Conservation (phyloP, 1,140 invertebrate genomes). For the Steinernema khuongi region DNA sequence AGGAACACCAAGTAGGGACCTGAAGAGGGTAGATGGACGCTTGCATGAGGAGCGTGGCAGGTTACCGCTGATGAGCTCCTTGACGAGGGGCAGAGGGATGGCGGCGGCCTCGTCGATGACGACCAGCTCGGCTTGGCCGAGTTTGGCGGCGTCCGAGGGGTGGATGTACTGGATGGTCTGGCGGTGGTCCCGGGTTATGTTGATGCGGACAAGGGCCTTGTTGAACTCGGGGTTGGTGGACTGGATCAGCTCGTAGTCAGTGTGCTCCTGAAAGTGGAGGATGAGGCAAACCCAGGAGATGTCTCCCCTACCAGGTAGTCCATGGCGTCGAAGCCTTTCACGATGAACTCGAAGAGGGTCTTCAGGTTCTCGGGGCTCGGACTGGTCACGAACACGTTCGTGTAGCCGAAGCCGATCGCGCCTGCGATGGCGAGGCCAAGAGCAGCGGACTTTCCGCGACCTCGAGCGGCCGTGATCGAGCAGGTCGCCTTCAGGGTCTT, state of each 20-base stretch:
- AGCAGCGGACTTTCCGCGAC: conserved; percentile 94
- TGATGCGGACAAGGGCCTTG: conserved; percentile 87
- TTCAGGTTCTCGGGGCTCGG: conserved; percentile 97
- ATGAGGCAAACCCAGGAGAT: neutral
- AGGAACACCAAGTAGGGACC: conserved; percentile 91
- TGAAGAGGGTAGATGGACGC: conserved; percentile 57
- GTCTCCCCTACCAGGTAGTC: conserved; percentile 69
- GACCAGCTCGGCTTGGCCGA: conserved; percentile 86
- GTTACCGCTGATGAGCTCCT: conserved; percentile 47
- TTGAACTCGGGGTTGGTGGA: conserved; percentile 93
- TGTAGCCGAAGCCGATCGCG: conserved; percentile 72
- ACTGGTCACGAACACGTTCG: conserved; percentile 95
- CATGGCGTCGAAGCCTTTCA: conserved; percentile 90
- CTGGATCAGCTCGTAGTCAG: conserved; percentile 90
- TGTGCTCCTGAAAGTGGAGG: conserved; percentile 71
- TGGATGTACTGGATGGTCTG: conserved; percentile 97
- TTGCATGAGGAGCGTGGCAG: conserved; percentile 10
- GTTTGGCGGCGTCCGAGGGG: conserved; percentile 78
- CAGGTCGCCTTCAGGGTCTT: conserved; percentile 83
- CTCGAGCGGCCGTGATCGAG: conserved; percentile 87
- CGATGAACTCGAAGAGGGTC: conserved; percentile 92
- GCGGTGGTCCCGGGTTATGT: conserved; percentile 80
- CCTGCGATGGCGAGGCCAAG: conserved; percentile 76
- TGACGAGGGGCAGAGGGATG: conserved; percentile 85
- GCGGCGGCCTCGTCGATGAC: conserved; percentile 98